Evolutionary conservation across 2,113 vertebrate genomes (phyloP).

Genomic region (Festucalex cinctus): DNA sequence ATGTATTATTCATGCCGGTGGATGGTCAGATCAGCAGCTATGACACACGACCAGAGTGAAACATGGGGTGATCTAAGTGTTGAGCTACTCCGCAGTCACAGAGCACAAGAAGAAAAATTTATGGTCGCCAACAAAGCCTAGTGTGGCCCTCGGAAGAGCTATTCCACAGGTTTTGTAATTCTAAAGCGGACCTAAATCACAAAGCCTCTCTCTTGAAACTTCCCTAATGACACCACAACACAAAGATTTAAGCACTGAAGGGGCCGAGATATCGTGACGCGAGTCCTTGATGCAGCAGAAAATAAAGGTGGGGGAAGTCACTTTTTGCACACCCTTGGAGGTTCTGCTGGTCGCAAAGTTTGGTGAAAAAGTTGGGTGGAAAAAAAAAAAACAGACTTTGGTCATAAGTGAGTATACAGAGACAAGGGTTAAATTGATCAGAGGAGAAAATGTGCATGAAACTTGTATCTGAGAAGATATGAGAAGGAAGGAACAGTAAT

Average conservation of each 20-base stretch:
- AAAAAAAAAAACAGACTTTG: background rate
- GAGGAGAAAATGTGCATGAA: background rate
- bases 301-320: slow-evolving; percentile 26
- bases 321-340: slow-evolving; percentile 9
- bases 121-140: background rate
- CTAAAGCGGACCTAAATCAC: slow-evolving; percentile 6
- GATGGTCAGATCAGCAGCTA: slow-evolving; percentile 11
- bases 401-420: too few species aligned
- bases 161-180: background rate
- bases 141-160: background rate
- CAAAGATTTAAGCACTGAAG: slow-evolving; percentile 10
- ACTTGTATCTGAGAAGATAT: too few species aligned
- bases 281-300: slow-evolving; percentile 28
- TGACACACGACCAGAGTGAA: slow-evolving; percentile 16
- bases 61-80: slow-evolving; percentile 10
- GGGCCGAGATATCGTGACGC: background rate
- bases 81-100: background rate
- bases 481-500: background rate
- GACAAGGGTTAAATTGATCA: background rate
- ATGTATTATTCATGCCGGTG: slow-evolving; percentile 40
- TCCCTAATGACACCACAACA: slow-evolving; percentile 2
- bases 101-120: background rate
- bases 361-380: slow-evolving; percentile 21
- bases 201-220: background rate
- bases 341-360: slow-evolving; percentile 25